Evolutionary conservation across 2,797 vertebrate genomes (phyloP), one percentile per base, ranked within the genome.

Genomic region (Toxotes lorentzi): DNA sequence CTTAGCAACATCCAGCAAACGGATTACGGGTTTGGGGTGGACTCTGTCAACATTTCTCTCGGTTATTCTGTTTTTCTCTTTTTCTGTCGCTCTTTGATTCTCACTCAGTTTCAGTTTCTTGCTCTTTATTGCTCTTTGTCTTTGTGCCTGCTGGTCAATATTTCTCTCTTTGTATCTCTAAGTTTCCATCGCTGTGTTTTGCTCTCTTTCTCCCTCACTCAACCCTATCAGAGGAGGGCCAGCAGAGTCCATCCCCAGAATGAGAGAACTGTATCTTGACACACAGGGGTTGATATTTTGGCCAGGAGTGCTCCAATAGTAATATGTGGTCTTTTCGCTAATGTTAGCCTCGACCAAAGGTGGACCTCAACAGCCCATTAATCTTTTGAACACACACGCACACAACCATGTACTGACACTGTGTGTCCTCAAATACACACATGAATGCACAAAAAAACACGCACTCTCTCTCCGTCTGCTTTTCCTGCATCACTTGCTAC

Each of bases 341-440:
- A 85, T 85, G 83, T 83, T 86, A 65, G 70, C 70, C 76, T 71
- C 35, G 24, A 77, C 86, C 82, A 86, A 88, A 90, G 76, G 75
- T 88, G 80, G 78, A 79, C 76, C 70, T 85, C 66, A 80, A 63
- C 81, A 72, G 72, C 70, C 78, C 78, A 90, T 92, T 91, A 77
- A 83, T 87, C 86, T 91, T 87, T 64, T 41, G 34, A 78, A 69
- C 78, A 70, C 76, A 70, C 35, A 61, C 45, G 12, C n/a, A 30
- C 47, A 59, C 32, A 76, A 32, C 30, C 47, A 32, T 74, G 54
- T 47, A 60, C 56, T 57, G 62, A 72, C 78, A 78, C 56, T 80
- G 74, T 75, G 78, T 84, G 40, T 77, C 68, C 63, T 64, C 45
- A 71, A 79, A 87, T 75, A 65, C 73, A 82, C 78, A 80, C 66